Percentiles rank a stretch among this genome's conserved stretches.
Evolutionary conservation across 2,797 vertebrate genomes (phyloP).

Genomic region (Alcedo quadribrachys): DNA sequence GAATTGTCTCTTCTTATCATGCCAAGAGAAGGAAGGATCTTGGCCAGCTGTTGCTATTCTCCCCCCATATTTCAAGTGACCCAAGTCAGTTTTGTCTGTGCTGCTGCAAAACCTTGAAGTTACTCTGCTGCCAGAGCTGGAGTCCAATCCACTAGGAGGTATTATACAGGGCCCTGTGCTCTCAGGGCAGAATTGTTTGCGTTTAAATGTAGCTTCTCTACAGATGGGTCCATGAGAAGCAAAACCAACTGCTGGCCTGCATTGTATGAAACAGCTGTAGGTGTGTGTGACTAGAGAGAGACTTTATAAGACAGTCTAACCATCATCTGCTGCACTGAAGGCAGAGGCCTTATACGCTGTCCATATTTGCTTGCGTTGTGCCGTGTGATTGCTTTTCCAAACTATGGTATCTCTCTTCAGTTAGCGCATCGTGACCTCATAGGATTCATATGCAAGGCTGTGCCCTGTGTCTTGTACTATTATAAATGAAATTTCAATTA

Average conservation of each 20-base stretch:
- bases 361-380: not conserved
- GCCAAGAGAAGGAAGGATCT: no score
- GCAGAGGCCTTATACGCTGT: not conserved
- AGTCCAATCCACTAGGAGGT: not conserved
- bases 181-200: not conserved
- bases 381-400: not conserved
- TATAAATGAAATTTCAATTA: conserved; percentile 49
- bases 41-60: no score
- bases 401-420: not conserved
- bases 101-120: no score
- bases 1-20: no score
- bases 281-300: not conserved
- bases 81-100: no score
- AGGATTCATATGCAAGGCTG: conserved; percentile 16
- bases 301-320: not conserved
- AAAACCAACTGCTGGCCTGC: not conserved
- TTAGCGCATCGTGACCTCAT: not conserved
- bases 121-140: not conserved
- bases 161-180: not conserved
- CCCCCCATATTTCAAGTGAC: no score
- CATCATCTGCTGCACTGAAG: not conserved
- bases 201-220: not conserved
- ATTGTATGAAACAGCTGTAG: not conserved
- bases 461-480: not conserved
- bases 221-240: not conserved